A percentile compares a stretch with the other conserved stretches of the same genome.
Conservation (phyloP, 2,113 vertebrate species). For the Apus apus region DNA sequence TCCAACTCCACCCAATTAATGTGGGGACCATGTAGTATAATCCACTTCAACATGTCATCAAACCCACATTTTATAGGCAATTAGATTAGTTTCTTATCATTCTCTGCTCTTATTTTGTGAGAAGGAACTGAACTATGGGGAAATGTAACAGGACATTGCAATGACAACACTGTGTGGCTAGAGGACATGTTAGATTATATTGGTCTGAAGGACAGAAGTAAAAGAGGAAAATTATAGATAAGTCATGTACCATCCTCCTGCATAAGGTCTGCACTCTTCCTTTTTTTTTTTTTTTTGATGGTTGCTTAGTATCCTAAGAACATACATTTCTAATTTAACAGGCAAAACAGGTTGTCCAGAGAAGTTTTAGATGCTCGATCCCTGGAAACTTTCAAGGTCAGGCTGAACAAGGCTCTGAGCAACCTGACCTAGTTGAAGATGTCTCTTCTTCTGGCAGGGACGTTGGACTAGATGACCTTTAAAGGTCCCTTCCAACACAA, state of each 20-base stretch:
- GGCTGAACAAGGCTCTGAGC: neutral
- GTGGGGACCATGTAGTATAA: neutral
- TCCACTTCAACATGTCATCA: neutral
- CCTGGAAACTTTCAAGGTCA: neutral
- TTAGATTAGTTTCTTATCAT: neutral
- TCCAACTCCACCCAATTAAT: neutral
- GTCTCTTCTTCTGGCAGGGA: accelerated
- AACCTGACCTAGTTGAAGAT: neutral
- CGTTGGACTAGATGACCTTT: neutral
- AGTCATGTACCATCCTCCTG: neutral
- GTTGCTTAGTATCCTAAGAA: neutral
- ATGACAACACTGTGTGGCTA: neutral
- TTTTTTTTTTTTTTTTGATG: neutral
- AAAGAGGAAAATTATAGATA: neutral
- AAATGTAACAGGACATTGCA: neutral
- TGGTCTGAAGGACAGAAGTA: neutral
- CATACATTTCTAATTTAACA: constrained; percentile 10
- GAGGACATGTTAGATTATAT: too few species aligned
- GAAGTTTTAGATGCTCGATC: neutral
- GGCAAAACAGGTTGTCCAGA: neutral
- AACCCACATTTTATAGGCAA: neutral
- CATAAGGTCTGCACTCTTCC: neutral
- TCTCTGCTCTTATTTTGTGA: neutral
- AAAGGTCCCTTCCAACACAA: neutral
- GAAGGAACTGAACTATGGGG: neutral